Evolutionary conservation across 2,888 invertebrate species (phyloP), one percentile per base, ranked within the genome.

Genomic region (Oscheius sp.): DNA sequence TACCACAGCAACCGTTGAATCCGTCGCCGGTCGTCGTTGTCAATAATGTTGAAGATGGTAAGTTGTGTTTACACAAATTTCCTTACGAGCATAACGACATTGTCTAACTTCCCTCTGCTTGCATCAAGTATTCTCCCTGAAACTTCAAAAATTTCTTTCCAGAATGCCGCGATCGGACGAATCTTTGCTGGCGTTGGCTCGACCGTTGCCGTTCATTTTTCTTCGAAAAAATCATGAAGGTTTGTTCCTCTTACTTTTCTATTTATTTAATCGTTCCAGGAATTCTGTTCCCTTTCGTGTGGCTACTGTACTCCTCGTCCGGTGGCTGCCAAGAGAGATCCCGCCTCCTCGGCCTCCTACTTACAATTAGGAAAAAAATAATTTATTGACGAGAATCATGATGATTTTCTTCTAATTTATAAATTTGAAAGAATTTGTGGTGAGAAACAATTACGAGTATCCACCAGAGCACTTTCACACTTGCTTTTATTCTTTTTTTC

Each of bases 151-250:
- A 45, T 55, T 7, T 52, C 21, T 13, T 56, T 56, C 25, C 72
- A 76, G 83, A 81, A 13, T 87, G 87, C 66, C 83, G 82, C 25
- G 87, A 87, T 66, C 75, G 83, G 9, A 84, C 85, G 12, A 87
- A 85, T 58, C 77, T 88, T 46, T 88, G 88, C 64, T 88, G 84
- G 83, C 74, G 85, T 27, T 88, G 88, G 88, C 79, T 86, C 25
- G 85, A 85, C 55, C 82, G 87, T 5, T 88, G 88, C 71, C 76
- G 80, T 16, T 85, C 86, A 35, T 84, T 81, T 72, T 87, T 86
- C 76, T 88, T 88, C 82, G 86, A 87, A 74, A 81, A 83, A 72
- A 87, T 88, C 49, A 88, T 88, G 88, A 76, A 81, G 52, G 84
- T 75, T 23, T 43, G 9, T 12, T 41, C 16, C 18, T 18, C 2